Evolutionary conservation across 2,797 vertebrate species (phyloP), one percentile per base, ranked within the genome.

Genomic region (Hyperoplus immaculatus): DNA sequence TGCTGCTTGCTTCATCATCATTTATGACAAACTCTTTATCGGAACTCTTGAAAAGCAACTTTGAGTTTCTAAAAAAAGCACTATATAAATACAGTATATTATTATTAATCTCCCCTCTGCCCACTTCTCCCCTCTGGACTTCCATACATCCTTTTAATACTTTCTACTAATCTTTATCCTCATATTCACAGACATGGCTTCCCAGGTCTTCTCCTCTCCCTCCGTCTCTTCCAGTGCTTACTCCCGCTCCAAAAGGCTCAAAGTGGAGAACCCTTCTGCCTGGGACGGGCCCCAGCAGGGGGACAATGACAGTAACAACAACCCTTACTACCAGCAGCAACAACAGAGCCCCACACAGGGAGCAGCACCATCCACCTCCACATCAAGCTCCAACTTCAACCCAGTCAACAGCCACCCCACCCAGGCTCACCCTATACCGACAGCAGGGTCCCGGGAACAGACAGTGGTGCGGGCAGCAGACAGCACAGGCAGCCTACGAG

Each of bases 161-260:
- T 43, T 14, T 10, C 29, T 49, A 13, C 21, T 16, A 8, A 12
- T 72, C 12, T 76, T 5, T 14, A 7, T 14, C 74, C 12, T 72
- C 2, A 0, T 29, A 29, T 65, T 77, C 61, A 1, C 88, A 99
- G 98, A 95, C 94, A 99, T 99, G 98, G 96, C 98, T 92, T 97
- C 97, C 85, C 97, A 99, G 95, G 94, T 97, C 89, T 99, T 99
- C 93, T 98, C 98, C 90, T 98, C 98, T 63, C 97, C 97, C 89
- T 97, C 97, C 61, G 96, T 99, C 91, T 98, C 98, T 93, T 98
- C 98, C 94, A 99, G 97, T 93, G 98, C 97, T 95, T 97, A 97
- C 92, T 97, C 96, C 81, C 97, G 97, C 85, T 96, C 97, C 43
- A 99, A 99, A 96, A 97, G 98, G 95, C 96, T 98, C 61, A 99